Evolutionary conservation across 2,888 invertebrate genomes (phyloP).

Genomic region (Aleiodes alternator): DNA sequence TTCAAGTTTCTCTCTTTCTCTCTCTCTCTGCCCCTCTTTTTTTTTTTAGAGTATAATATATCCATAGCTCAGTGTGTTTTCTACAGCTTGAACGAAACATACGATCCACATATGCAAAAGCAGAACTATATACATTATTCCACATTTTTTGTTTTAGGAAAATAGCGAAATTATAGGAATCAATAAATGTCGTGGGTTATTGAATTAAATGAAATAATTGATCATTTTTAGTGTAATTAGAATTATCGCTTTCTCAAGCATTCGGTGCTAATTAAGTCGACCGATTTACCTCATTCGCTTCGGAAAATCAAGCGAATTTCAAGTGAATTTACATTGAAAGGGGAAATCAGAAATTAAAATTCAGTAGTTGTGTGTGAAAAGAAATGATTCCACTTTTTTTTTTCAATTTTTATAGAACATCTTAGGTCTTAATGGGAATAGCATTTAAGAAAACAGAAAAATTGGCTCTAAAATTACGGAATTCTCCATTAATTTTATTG

Average conservation of each 20-base stretch:
- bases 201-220: too few relatives aligned
- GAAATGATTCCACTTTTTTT: too few relatives aligned
- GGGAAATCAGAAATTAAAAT: too few relatives aligned
- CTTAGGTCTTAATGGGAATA: too few relatives aligned
- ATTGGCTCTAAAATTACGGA: too few relatives aligned
- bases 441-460: too few relatives aligned
- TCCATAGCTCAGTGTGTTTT: conserved; percentile 1
- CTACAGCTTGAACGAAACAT: not conserved
- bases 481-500: too few relatives aligned
- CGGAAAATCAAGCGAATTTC: not conserved
- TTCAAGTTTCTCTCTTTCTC: too few relatives aligned
- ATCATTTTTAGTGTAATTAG: too few relatives aligned
- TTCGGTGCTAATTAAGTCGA: conserved; percentile 6
- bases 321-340: too few relatives aligned
- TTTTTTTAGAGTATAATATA: conserved; percentile 9
- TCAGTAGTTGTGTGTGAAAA: too few relatives aligned
- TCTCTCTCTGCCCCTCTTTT: not conserved
- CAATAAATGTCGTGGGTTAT: not conserved
- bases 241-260: conserved; percentile 6
- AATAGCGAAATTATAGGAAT: not conserved
- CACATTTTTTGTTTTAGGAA: not conserved
- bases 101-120: conserved; percentile 16
- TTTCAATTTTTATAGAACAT: too few relatives aligned
- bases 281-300: conserved; percentile 17
- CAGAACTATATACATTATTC: conserved; percentile 2